Evolutionary conservation across 1,140 invertebrate species (phyloP), one percentile per base, ranked within the genome.

Genomic region (Agrypnia vestita): DNA sequence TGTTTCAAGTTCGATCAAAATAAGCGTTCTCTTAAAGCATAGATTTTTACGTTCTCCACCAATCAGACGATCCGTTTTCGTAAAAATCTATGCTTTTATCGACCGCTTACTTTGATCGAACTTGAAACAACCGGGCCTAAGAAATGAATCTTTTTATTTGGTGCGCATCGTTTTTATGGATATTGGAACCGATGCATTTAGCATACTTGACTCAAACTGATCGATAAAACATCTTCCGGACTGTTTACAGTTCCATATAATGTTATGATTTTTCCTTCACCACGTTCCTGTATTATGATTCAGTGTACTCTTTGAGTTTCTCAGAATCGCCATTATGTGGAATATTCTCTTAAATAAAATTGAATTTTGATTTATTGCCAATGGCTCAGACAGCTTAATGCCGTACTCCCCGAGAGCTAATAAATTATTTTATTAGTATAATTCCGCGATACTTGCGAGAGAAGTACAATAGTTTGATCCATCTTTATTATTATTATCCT

Each of bases 171-270:
- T n/a, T n/a, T n/a, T n/a, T n/a, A n/a, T n/a, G n/a, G n/a, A n/a
- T 35, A 35, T 35, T 35, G 25, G 25, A 35, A 35, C 25, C 25
- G 6, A 35, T 35, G 25, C 25, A 35, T 35, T 35, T 35, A 35
- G 25, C 25, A 35, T 35, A 35, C 25, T 35, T 35, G 25, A 35
- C 25, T 35, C 25, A 35, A 12, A 59, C 55, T 59, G 8, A 64
- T 64, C 25, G 61, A 64, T 3, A 64, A 64, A 13, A 9, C 61
- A 64, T 13, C 13, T 64, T 64, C 11, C 35, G 8, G 25, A 25
- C 61, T 64, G 61, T 64, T 64, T 43, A 64, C 61, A 64, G 61
- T n/a, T 35, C 61, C 19, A 25, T 44, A 44, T 64, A 64, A 35
- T 25, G 35, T 64, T 64, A 64, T 64, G 61, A 13, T 1, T 13